A percentile compares a stretch with the other conserved stretches of the same genome.
phyloP scores from a whole-genome alignment of 2,797 vertebrate genomes.

The Huso huso region DNA sequence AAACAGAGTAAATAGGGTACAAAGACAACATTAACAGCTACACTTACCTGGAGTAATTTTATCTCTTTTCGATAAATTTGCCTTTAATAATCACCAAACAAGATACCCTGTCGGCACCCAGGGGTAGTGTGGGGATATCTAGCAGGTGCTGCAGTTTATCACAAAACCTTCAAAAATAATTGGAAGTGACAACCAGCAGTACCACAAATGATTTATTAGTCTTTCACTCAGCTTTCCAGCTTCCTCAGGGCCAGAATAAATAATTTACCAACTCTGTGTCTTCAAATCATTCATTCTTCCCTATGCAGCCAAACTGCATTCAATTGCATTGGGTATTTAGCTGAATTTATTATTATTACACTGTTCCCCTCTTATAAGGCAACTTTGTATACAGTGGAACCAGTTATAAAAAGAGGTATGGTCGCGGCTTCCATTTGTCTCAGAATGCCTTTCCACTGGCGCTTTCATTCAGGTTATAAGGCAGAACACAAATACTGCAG shows the following conservation, averaged over 20 bases:
- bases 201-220: slow-evolving; percentile 99
- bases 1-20: too few relatives aligned
- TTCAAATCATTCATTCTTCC: slow-evolving; percentile 99
- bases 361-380: too few relatives aligned
- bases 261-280: slow-evolving; percentile 98
- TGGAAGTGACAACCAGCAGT: slow-evolving; percentile 97
- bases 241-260: slow-evolving; percentile 97
- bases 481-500: too few relatives aligned
- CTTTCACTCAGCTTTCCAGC: slow-evolving; percentile 96
- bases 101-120: slow-evolving; percentile 66
- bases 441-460: too few relatives aligned
- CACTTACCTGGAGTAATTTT: too few relatives aligned
- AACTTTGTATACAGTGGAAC: too few relatives aligned
- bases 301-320: slow-evolving; percentile 80
- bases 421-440: too few relatives aligned
- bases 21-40: slow-evolving; percentile 17
- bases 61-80: slow-evolving; percentile 69
- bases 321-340: slow-evolving; percentile 70
- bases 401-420: too few relatives aligned
- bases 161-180: slow-evolving; percentile 94
- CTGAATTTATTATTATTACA: slow-evolving; percentile 47
- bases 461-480: too few relatives aligned
- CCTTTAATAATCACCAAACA: slow-evolving; percentile 64
- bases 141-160: slow-evolving; percentile 96
- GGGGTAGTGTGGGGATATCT: slow-evolving; percentile 69